phyloP scores from a whole-genome alignment of 2,797 vertebrate species.

The Okamejei kenojei region DNA sequence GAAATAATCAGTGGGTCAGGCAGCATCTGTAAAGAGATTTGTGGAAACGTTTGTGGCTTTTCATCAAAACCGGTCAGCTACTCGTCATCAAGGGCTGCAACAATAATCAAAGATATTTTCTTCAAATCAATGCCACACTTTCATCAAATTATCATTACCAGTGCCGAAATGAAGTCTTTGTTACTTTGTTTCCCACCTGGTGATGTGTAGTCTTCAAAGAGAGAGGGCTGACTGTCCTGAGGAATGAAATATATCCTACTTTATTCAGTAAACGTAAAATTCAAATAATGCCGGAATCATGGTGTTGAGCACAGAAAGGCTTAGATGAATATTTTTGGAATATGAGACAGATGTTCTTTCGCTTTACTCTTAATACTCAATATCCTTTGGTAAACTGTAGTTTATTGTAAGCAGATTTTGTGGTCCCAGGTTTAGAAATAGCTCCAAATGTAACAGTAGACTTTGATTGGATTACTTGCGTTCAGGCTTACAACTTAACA shows the following conservation, averaged over 20 bases:
- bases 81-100: background rate
- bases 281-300: background rate
- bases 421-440: background rate
- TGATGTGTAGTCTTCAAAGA: background rate
- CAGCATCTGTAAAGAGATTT: no score
- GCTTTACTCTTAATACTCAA: slow-evolving; percentile 16
- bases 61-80: background rate
- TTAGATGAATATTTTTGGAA: slow-evolving; percentile 10
- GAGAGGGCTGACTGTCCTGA: background rate
- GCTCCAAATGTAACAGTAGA: slow-evolving; percentile 6
- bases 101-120: background rate
- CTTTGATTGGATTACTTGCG: background rate
- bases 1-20: no score
- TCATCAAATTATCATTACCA: background rate
- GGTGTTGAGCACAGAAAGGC: background rate
- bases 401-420: background rate
- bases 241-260: background rate
- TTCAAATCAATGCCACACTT: background rate
- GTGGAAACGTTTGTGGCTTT: no score
- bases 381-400: slow-evolving; percentile 28
- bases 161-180: background rate
- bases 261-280: background rate
- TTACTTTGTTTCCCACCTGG: background rate
- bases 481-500: background rate
- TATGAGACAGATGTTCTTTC: background rate